Evolutionary conservation across 2,113 vertebrate genomes (phyloP).

Genomic region (Danionella cerebrum): DNA sequence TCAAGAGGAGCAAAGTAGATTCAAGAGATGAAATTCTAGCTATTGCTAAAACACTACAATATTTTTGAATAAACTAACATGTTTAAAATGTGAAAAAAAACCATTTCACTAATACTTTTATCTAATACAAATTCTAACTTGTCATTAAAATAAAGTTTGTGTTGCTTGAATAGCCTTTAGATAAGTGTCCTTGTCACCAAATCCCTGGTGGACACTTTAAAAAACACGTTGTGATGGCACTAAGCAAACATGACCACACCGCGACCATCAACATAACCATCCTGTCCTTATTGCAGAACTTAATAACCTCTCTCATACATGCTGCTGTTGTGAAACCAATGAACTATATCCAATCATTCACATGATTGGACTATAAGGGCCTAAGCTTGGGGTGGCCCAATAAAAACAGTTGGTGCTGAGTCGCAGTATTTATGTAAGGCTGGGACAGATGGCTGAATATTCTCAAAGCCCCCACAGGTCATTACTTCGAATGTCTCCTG

Average conservation of each 20-base stretch:
- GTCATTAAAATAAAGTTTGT: background rate
- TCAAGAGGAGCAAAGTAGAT: no score
- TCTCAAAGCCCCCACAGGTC: constrained; percentile 29
- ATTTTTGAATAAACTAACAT: background rate
- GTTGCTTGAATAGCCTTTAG: background rate
- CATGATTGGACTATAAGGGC: constrained; percentile 45
- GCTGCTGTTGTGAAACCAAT: constrained; percentile 57
- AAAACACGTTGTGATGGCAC: constrained; percentile 8
- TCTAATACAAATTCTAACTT: background rate
- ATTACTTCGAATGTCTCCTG: constrained; percentile 28
- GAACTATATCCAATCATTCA: constrained; percentile 58
- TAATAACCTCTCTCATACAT: constrained; percentile 55
- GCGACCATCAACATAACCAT: constrained; percentile 52
- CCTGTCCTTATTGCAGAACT: constrained; percentile 54
- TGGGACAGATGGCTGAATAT: constrained; percentile 42
- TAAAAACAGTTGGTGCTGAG: constrained; percentile 33
- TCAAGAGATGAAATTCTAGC: no score
- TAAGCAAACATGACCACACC: constrained; percentile 45
- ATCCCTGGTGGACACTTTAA: constrained; percentile 21
- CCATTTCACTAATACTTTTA: background rate
- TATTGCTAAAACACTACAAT: no score
- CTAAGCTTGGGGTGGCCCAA: constrained; percentile 24
- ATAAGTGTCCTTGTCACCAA: constrained; percentile 5
- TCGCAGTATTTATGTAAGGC: constrained; percentile 42
- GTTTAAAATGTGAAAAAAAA: no score